phyloP scores from a whole-genome alignment of 1,140 invertebrate genomes.

The Aphidius ervi region DNA sequence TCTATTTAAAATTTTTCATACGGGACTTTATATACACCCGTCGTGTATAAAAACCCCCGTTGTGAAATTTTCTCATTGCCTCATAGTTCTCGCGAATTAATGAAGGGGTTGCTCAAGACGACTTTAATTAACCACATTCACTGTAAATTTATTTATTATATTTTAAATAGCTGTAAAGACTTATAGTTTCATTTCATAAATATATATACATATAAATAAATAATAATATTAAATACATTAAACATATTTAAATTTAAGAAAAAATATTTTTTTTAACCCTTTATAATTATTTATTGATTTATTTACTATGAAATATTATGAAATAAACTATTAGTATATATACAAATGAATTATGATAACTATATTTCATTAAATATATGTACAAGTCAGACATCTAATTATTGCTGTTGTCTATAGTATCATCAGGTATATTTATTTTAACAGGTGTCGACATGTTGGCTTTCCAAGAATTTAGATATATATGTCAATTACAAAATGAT shows the following conservation, averaged over 20 bases:
- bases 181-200: neutral
- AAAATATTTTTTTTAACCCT: no score
- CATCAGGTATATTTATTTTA: neutral
- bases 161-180: neutral
- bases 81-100: conserved; percentile 9
- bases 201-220: neutral
- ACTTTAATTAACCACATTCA: conserved; percentile 14
- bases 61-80: conserved; percentile 4
- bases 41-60: neutral
- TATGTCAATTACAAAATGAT: neutral
- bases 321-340: no score
- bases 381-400: no score
- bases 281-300: no score
- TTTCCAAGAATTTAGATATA: conserved; percentile 3
- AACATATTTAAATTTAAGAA: no score
- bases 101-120: conserved; percentile 8
- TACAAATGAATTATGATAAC: no score
- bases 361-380: neutral
- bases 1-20: no score
- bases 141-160: neutral
- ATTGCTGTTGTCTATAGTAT: neutral
- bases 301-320: no score
- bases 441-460: conserved; percentile 5
- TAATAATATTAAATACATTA: no score
- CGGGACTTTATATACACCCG: no score